Conservation (phyloP, 2,888 invertebrate genomes). For the Clepsis dumicolana region DNA sequence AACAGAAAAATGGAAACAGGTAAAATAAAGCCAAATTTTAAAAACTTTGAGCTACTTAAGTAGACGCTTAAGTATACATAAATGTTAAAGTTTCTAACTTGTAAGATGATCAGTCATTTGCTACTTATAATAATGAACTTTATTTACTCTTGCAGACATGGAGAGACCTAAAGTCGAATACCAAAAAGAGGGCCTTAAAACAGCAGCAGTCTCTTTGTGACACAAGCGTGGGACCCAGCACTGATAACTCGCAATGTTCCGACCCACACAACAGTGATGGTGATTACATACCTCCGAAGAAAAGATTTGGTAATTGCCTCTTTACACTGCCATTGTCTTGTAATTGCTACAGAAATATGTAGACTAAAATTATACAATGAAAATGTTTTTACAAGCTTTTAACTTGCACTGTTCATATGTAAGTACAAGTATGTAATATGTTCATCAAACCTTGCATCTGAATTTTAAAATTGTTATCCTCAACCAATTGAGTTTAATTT, state of each 20-base stretch:
- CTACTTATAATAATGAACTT: background rate
- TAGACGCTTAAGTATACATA: too few species aligned
- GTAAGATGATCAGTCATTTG: background rate
- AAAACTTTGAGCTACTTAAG: too few species aligned
- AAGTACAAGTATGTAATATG: too few species aligned
- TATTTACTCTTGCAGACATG: constrained; percentile 51
- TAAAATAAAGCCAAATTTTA: constrained; percentile 35
- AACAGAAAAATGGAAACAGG: constrained; percentile 59
- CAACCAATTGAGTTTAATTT: too few species aligned
- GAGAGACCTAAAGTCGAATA: constrained; percentile 55
- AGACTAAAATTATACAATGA: too few species aligned
- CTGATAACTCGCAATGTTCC: constrained; percentile 46
- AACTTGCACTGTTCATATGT: too few species aligned
- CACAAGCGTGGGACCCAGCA: constrained; percentile 48
- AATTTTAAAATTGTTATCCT: too few species aligned
- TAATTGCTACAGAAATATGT: too few species aligned
- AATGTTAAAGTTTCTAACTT: too few species aligned
- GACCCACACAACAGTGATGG: constrained; percentile 45
- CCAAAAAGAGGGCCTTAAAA: constrained; percentile 52
- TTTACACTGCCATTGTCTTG: too few species aligned
- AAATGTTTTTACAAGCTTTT: too few species aligned
- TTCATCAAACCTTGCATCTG: too few species aligned
- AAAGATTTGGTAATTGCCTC: constrained; percentile 46
- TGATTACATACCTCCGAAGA: constrained; percentile 48
- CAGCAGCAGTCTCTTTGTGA: constrained; percentile 51